Conservation (phyloP, 92 coral and sea anemone genomes). For the Parazoanthus swiftii region DNA sequence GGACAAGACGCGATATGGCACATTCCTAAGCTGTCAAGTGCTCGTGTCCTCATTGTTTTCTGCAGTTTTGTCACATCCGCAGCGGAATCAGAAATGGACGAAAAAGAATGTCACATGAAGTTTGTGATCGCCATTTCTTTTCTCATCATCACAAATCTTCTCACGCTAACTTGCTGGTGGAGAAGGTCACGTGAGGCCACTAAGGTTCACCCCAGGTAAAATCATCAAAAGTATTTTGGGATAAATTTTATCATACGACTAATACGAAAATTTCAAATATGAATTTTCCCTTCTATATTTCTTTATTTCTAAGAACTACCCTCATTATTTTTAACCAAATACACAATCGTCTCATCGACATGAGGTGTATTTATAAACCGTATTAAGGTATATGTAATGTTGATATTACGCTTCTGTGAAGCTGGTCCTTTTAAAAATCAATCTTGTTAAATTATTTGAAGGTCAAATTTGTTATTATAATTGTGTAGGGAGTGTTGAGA, state of each 20-base stretch:
- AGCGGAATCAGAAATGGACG: not conserved
- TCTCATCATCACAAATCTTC: slow-evolving; percentile 9
- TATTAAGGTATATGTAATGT: no score
- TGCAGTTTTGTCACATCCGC: not conserved
- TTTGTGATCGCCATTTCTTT: slow-evolving; percentile 14
- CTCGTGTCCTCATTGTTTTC: not conserved
- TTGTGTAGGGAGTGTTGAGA: not conserved
- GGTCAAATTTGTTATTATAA: not conserved
- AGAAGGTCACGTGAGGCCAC: not conserved
- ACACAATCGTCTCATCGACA: no score
- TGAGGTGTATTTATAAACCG: not conserved
- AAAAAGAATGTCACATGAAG: not conserved
- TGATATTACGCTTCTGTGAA: no score
- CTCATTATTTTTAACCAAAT: no score
- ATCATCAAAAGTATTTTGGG: not conserved
- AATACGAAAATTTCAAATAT: no score
- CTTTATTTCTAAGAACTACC: no score
- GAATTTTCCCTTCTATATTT: no score
- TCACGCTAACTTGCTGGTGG: slow-evolving; percentile 11
- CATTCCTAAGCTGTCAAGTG: not conserved
- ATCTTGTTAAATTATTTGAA: no score
- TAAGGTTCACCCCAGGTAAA: slow-evolving; percentile 15
- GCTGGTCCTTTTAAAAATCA: no score
- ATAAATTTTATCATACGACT: not conserved
- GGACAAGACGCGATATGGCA: not conserved